These are phyloP conservation scores for Listronotus bonariensis DNA, from an alignment of 1,140 invertebrate genomes.

Conservation along the genomic window DNA sequence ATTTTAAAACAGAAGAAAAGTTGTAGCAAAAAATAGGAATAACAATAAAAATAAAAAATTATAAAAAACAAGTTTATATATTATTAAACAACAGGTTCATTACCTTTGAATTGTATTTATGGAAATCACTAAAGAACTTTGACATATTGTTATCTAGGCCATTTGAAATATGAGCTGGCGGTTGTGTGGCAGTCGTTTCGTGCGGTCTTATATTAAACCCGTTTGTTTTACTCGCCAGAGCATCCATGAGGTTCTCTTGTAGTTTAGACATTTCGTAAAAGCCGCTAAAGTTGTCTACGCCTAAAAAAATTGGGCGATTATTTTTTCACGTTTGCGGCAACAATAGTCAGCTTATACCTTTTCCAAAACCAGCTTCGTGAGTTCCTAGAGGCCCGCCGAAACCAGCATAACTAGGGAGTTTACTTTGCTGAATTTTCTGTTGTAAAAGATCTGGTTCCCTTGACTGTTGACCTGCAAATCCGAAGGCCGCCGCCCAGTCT, in stretches of 20 bases:
- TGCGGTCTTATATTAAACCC: constrained; percentile 25
- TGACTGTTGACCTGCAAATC: constrained; percentile 47
- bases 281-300: constrained; percentile 27
- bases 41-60: constrained; percentile 4
- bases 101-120: constrained; percentile 52
- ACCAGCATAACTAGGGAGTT: constrained; percentile 25
- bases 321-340: background rate
- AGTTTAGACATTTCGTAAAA: constrained; percentile 40
- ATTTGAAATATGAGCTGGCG: constrained; percentile 37
- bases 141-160: constrained; percentile 60
- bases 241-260: constrained; percentile 41
- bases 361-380: constrained; percentile 27
- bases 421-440: constrained; percentile 23
- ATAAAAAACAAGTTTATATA: background rate
- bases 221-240: constrained; percentile 36
- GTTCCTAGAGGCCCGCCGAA: constrained; percentile 25
- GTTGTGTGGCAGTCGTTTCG: constrained; percentile 5
- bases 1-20: too few species aligned
- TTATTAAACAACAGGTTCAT: background rate
- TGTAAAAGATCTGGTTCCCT: constrained; percentile 19
- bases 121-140: constrained; percentile 65
- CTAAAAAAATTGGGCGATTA: background rate
- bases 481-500: constrained; percentile 55
- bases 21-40: too few species aligned
- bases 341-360: constrained; percentile 24